Conservation (phyloP, 2,797 vertebrate genomes). For the Gymnothorax javanicus region DNA sequence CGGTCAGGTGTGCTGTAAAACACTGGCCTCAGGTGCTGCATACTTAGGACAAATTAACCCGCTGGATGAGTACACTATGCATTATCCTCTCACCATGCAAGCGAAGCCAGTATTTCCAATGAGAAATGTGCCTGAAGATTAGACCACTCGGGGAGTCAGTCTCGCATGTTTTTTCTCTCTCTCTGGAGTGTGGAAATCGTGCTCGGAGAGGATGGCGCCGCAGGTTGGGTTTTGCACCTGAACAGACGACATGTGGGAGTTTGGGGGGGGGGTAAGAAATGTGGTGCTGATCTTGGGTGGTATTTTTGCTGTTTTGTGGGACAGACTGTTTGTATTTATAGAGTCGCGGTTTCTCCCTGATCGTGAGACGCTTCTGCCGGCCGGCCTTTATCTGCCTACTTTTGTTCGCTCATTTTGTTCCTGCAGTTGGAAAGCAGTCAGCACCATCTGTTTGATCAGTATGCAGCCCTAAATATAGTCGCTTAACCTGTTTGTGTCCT, state of each 20-base stretch:
- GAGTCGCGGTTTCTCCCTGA: background rate
- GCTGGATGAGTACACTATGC: too few relatives aligned
- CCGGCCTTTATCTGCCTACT: background rate
- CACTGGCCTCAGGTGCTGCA: too few relatives aligned
- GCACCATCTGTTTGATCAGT: background rate
- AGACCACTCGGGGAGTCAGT: background rate
- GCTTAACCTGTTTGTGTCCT: background rate
- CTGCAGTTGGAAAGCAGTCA: background rate
- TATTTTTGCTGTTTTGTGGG: background rate
- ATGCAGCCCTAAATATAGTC: background rate
- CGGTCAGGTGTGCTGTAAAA: too few relatives aligned
- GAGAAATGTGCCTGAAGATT: background rate
- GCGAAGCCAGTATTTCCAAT: too few relatives aligned
- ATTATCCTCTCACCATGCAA: too few relatives aligned
- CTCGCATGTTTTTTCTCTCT: background rate
- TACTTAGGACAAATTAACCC: too few relatives aligned
- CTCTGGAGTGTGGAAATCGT: background rate
- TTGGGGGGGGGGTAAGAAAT: background rate
- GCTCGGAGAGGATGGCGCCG: background rate
- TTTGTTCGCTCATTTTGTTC: slow-evolving; percentile 3
- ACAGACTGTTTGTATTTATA: background rate
- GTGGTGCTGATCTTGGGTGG: too few relatives aligned
- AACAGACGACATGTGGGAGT: background rate
- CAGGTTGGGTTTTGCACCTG: background rate
- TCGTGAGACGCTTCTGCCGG: background rate